Conservation (phyloP, 2,113 vertebrate genomes). For the Paratilapia polleni region DNA sequence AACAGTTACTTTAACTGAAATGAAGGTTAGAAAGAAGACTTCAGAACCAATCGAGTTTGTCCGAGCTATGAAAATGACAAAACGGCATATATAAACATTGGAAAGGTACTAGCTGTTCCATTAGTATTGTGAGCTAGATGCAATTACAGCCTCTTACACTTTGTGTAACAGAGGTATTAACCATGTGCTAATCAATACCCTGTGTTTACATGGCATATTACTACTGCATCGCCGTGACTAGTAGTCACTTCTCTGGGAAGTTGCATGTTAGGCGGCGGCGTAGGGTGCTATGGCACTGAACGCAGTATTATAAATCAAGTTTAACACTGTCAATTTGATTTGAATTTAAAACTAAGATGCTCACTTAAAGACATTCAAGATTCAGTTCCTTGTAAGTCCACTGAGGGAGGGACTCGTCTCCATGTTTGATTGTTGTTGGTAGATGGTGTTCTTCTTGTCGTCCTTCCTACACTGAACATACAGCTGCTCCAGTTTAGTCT, state of each 20-base stretch:
- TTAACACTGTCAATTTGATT: not conserved
- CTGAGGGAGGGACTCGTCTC: not conserved
- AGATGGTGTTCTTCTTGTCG: not conserved
- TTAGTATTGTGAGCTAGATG: not conserved
- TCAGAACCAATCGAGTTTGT: not conserved
- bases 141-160: not conserved
- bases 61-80: not conserved
- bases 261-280: not conserved
- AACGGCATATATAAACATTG: not conserved
- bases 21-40: not conserved
- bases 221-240: not conserved
- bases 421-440: not conserved
- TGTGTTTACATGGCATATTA: not conserved
- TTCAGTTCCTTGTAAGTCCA: not conserved
- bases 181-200: slow-evolving; percentile 1
- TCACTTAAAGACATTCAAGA: not conserved
- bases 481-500: not conserved
- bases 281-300: not conserved
- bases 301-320: not conserved
- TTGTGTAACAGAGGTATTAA: not conserved
- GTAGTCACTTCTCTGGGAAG: not conserved
- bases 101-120: not conserved
- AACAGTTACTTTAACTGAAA: slow-evolving; percentile 2
- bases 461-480: not conserved
- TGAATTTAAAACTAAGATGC: not conserved